Evolutionary conservation across 2,888 invertebrate species (phyloP).

Genomic region (Pristionchus japonicus): DNA sequence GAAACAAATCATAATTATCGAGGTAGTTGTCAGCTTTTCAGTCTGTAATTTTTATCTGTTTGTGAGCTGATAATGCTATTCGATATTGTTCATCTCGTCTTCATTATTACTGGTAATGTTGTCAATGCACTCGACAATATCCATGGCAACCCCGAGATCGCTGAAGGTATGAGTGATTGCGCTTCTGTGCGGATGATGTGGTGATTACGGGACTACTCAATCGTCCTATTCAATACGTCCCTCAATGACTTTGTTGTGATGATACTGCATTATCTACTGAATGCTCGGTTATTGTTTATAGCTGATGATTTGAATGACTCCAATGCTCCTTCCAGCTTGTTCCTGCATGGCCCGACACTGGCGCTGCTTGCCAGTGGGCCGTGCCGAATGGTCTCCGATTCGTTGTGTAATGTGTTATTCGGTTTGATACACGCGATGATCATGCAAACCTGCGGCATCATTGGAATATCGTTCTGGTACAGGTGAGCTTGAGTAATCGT

Average conservation of each 20-base stretch:
- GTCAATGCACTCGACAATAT: background rate
- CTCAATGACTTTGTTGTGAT: background rate
- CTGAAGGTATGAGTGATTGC: too few relatives aligned
- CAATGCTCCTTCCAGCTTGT: background rate
- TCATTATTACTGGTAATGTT: background rate
- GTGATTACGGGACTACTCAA: too few relatives aligned
- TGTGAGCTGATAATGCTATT: background rate
- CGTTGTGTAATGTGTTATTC: background rate
- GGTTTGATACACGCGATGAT: background rate
- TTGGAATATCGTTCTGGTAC: background rate
- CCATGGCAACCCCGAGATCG: background rate
- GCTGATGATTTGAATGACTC: too few relatives aligned
- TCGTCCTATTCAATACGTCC: background rate
- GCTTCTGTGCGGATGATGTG: too few relatives aligned
- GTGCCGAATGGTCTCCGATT: background rate
- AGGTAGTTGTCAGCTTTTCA: too few relatives aligned
- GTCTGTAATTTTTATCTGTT: too few relatives aligned
- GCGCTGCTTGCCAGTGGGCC: background rate
- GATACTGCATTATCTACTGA: background rate
- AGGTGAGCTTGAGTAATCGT: too few relatives aligned
- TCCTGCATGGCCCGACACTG: background rate
- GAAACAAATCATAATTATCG: too few relatives aligned
- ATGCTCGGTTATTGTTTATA: background rate
- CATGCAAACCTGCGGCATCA: background rate
- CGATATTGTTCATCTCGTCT: background rate